Conservation (phyloP, 1,140 invertebrate species). For the Aphelenchoides besseyi region DNA sequence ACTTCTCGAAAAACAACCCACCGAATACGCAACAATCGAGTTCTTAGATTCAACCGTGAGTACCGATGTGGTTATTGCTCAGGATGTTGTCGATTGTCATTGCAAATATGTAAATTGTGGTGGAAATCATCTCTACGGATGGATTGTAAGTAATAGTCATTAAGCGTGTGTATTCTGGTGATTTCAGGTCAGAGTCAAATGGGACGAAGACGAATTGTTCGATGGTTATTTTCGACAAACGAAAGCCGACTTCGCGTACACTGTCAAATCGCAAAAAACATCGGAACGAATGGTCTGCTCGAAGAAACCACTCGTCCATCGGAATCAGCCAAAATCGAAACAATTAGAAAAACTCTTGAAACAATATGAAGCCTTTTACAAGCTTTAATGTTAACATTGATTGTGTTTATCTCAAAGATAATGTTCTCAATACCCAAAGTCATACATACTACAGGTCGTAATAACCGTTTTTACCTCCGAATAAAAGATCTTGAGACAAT, state of each 20-base stretch:
- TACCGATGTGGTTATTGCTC: background rate
- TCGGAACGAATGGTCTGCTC: background rate
- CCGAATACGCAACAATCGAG: slow-evolving; percentile 6
- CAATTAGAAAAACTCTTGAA: background rate
- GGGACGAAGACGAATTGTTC: background rate
- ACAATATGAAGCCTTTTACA: too few species aligned
- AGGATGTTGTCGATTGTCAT: slow-evolving; percentile 21
- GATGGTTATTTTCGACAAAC: background rate
- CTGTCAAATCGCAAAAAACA: background rate
- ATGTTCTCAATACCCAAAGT: too few species aligned
- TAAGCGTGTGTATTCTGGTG: too few species aligned
- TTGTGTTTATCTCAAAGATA: too few species aligned
- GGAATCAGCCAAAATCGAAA: background rate
- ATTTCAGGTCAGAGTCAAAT: background rate
- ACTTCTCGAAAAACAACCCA: background rate
- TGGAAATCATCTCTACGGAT: slow-evolving; percentile 19
- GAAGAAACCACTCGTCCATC: background rate
- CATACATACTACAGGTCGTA: too few species aligned
- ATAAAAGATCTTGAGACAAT: too few species aligned
- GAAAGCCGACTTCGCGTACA: background rate
- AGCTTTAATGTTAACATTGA: too few species aligned
- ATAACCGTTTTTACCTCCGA: too few species aligned
- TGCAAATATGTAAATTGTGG: slow-evolving; percentile 13
- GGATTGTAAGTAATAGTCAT: slow-evolving; percentile 9
- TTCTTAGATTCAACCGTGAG: slow-evolving; percentile 20